Conservation (phyloP, 2,113 vertebrate species). For the Callaeas wilsoni region DNA sequence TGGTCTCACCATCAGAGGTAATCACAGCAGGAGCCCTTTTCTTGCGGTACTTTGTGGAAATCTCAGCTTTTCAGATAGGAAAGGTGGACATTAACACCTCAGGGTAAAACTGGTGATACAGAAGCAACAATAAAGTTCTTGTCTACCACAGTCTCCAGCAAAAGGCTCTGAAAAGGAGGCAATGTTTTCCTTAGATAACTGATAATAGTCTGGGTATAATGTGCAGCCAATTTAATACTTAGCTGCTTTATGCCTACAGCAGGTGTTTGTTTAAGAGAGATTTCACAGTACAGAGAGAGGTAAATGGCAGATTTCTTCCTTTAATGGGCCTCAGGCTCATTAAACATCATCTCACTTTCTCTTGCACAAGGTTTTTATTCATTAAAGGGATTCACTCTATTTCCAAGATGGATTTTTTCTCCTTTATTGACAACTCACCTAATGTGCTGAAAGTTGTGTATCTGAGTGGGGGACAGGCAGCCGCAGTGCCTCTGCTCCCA, state of each 20-base stretch:
- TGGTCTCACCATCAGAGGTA: not conserved
- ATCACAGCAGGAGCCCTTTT: not conserved
- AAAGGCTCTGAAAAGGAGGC: conserved; percentile 11
- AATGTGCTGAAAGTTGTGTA: not conserved
- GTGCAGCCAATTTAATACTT: conserved; percentile 47
- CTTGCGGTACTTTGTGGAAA: not conserved
- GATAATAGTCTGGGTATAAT: conserved; percentile 22
- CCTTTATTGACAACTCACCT: not conserved
- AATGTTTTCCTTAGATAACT: conserved; percentile 46
- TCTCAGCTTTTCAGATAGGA: not conserved
- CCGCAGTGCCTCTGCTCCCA: not conserved
- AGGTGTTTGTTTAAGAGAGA: conserved; percentile 49
- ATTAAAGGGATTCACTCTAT: not conserved
- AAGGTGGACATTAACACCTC: not conserved
- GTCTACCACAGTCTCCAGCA: not conserved
- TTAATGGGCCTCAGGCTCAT: conserved; percentile 19
- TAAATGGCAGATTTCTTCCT: conserved; percentile 44
- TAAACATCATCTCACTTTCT: conserved; percentile 8
- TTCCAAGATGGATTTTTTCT: not conserved
- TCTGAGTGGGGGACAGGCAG: not conserved
- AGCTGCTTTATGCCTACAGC: conserved; percentile 3
- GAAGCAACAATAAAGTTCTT: conserved; percentile 26
- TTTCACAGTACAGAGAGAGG: conserved; percentile 13
- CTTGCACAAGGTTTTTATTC: not conserved
- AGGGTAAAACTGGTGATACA: not conserved